phyloP scores from a whole-genome alignment of 2,113 vertebrate genomes.

The Calonectris borealis region DNA sequence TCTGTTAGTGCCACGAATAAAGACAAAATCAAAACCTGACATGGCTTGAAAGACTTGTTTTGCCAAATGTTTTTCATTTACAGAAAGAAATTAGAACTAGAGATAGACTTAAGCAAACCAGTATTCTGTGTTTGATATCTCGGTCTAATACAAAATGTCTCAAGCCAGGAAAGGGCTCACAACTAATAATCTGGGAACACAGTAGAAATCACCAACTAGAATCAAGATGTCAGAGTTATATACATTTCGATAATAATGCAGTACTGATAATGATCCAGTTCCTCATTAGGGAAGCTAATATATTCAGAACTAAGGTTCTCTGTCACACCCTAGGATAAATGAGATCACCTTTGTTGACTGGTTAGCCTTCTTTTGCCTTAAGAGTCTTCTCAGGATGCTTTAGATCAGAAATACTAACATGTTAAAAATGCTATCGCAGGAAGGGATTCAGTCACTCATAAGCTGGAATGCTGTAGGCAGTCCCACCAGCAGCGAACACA shows the following conservation, averaged over 20 bases:
- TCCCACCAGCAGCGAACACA: not conserved
- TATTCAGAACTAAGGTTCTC: not conserved
- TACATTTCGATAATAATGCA: not conserved
- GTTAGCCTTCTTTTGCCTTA: not conserved
- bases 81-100: not conserved
- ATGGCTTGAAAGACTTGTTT: not conserved
- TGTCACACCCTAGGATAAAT: not conserved
- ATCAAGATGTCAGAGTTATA: not conserved
- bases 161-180: not conserved
- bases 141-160: not conserved
- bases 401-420: not conserved
- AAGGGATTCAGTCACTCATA: not conserved
- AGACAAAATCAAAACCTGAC: constrained; percentile 33
- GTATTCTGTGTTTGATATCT: not conserved
- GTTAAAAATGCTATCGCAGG: not conserved
- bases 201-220: not conserved
- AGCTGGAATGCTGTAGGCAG: not conserved
- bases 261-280: not conserved
- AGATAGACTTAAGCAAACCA: not conserved
- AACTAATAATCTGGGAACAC: not conserved
- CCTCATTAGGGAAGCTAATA: not conserved
- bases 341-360: not conserved
- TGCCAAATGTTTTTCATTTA: not conserved
- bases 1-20: constrained; percentile 77
- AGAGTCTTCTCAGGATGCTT: not conserved